Evolutionary conservation across 2,113 vertebrate species (phyloP), one percentile per base, ranked within the genome.

Genomic region (Callionymus lyra): DNA sequence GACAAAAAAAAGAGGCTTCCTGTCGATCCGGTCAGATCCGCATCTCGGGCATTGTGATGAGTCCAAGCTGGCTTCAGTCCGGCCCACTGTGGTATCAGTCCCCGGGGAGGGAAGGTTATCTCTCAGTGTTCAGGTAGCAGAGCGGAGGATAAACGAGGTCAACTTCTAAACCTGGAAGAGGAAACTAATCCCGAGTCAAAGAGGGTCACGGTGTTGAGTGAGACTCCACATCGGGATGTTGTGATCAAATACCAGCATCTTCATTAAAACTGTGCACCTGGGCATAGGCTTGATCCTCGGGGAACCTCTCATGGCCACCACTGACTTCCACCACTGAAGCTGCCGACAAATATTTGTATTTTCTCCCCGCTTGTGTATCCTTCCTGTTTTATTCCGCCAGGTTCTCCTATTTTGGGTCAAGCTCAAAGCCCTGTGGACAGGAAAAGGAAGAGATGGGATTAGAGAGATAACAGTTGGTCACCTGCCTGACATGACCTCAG

Each of bases 231-330:
- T 79, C 41, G 40, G 59, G 68, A 67, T 12, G 12, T 44, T 35
- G 36, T 35, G 52, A 75, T 73, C 63, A 53, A 50, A 61, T 38
- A 41, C 47, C 58, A 53, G 56, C 48, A 51, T 67, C 70, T 72
- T 83, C 72, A 84, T 84, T 84, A 83, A 80, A 68, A 60, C 31
- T 38, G 57, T 74, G 71, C 83, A 85, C 81, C 84, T 86, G 83
- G 76, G 51, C 50, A 60, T 12, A 16, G 46, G 41, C 65, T 36
- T 53, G 63, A 58, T 72, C 73, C 68, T 32, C 60, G 50, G 72
- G 73, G 69, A 74, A 65, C 55, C 44, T 50, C 58, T 63, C 60
- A 66, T 43, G 59, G 65, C 52, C 77, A 62, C 35, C 9, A 16
- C 16, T 9, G 35, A 19, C 44, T 13, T 45, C 15, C 16, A 45